phyloP scores from a whole-genome alignment of 2,797 vertebrate genomes.

The Anguilla marmorata region DNA sequence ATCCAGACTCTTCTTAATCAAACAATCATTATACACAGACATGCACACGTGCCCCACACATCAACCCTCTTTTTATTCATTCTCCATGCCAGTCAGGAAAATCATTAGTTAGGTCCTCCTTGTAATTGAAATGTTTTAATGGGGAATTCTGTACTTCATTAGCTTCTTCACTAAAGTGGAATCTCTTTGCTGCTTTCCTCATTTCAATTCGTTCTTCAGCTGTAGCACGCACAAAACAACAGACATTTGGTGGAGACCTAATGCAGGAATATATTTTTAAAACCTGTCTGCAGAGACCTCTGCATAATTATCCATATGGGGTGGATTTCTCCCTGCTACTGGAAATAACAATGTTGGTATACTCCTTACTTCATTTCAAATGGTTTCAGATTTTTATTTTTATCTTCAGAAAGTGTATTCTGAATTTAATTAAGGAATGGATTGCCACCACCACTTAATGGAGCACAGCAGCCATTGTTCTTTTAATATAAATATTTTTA shows the following conservation, averaged over 20 bases:
- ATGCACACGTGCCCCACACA: neutral
- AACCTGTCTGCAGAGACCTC: neutral
- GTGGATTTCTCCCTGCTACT: neutral
- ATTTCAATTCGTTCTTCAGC: neutral
- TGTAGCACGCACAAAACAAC: neutral
- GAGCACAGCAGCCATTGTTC: neutral
- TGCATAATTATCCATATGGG: neutral
- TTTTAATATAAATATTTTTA: neutral
- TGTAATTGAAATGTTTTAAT: neutral
- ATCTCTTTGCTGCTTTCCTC: neutral
- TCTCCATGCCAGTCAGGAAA: neutral
- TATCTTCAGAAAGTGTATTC: neutral
- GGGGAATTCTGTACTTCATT: constrained; percentile 1
- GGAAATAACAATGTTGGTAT: neutral
- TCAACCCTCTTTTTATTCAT: neutral
- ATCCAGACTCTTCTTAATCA: neutral
- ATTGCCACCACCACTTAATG: neutral
- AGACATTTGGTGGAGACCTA: neutral
- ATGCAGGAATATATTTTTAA: neutral
- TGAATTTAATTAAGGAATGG: neutral
- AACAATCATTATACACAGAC: neutral
- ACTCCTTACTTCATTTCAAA: neutral
- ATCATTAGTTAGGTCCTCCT: neutral
- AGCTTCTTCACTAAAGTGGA: neutral
- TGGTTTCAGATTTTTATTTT: neutral